Evolutionary conservation across 2,113 vertebrate species (phyloP), one percentile per base, ranked within the genome.

Genomic region (Crotophaga sulcirostris): DNA sequence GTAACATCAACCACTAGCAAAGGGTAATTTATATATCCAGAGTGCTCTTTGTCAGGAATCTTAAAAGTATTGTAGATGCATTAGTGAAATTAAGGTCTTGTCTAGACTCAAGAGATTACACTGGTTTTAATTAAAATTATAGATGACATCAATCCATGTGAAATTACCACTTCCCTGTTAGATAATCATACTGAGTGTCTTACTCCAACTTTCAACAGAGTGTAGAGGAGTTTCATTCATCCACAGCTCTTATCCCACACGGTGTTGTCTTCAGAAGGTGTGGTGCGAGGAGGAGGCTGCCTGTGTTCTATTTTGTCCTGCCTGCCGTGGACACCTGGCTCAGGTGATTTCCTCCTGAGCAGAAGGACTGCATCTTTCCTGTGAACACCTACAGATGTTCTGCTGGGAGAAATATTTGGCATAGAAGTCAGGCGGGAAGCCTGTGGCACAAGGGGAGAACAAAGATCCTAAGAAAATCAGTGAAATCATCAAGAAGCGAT

Each of bases 371-470:
- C 28, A 55, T 31, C 47, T 45, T 38, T 42, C 52, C 44, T 51
- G 44, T 9, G 42, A 66, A 69, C 25, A 63, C 11, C 44, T 11
- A 45, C 1, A 0, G 28, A 38, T 6, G 18, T 9, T 62, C 68
- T 62, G 67, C 58, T 52, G 59, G 67, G 45, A 88, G 31, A 72
- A 66, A 45, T 13, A 11, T 21, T 45, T 69, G 47, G 28, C 85
- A 76, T 64, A 77, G 45, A 3, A 66, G 31, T 40, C 55, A 68
- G 10, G 51, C 52, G 86, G 49, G 45, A 93, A 85, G 34, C 16
- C 72, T 49, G 21, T 0, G 1, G 33, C 0, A 0, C 47, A 62
- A 45, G 70, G 34, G 82, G n/a, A 67, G 10, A 87, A 60, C 25
- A 85, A 82, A 73, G 44, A 60, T 45, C 11, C 40, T 63, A 56